Conservation (phyloP, 2,113 vertebrate genomes). For the Cygnus atratus region DNA sequence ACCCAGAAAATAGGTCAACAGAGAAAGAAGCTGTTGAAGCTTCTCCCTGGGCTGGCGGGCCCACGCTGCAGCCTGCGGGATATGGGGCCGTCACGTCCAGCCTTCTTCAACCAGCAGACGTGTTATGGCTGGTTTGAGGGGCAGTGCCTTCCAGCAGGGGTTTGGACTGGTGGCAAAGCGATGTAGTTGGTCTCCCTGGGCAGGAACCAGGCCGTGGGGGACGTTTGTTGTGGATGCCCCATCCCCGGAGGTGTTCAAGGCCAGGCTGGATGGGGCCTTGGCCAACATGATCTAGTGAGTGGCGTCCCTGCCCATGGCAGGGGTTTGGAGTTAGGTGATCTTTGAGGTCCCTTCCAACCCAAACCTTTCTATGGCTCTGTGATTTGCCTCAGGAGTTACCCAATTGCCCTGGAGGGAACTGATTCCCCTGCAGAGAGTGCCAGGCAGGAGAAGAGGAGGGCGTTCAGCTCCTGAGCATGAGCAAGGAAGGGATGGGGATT, state of each 20-base stretch:
- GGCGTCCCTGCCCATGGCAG: too few species aligned
- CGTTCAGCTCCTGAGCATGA: background rate
- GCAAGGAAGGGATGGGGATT: background rate
- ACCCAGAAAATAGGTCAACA: background rate
- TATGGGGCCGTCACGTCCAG: accelerated
- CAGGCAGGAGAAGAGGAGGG: background rate
- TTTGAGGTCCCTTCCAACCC: too few species aligned
- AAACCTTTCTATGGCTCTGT: too few species aligned
- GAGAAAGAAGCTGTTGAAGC: background rate
- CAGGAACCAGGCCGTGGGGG: background rate
- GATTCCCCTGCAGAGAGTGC: background rate
- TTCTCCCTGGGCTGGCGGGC: background rate
- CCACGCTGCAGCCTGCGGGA: accelerated
- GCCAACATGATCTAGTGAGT: too few species aligned
- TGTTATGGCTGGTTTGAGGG: background rate
- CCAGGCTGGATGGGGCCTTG: too few species aligned
- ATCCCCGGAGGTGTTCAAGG: too few species aligned
- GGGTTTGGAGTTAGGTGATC: too few species aligned
- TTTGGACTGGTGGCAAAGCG: background rate
- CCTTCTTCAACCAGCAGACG: background rate
- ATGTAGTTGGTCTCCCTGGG: background rate
- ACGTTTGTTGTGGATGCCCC: background rate
- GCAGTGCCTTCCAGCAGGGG: background rate
- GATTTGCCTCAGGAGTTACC: background rate
- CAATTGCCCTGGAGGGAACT: background rate